Conservation (phyloP, 2,113 vertebrate species). For the Piaya cayana region DNA sequence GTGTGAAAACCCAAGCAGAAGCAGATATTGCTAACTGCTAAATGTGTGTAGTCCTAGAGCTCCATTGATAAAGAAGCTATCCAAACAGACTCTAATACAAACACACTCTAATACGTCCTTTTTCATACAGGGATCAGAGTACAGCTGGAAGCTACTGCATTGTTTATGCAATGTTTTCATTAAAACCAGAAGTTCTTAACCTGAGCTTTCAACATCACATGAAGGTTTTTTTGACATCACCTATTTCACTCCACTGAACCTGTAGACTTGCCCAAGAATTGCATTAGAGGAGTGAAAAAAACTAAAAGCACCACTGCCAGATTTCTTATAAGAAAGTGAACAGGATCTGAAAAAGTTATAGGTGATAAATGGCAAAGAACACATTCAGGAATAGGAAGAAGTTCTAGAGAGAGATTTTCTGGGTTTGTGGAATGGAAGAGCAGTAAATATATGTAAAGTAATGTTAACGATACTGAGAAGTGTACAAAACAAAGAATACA, state of each 20-base stretch:
- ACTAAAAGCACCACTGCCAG: background rate
- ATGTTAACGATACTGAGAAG: background rate
- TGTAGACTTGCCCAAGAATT: background rate
- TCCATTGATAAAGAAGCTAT: background rate
- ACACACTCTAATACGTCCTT: background rate
- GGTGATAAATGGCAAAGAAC: background rate
- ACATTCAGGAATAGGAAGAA: background rate
- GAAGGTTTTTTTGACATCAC: background rate
- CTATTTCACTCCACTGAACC: background rate
- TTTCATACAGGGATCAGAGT: background rate
- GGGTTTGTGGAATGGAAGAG: background rate
- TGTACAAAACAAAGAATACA: background rate
- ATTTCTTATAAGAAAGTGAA: background rate
- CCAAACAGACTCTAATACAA: background rate
- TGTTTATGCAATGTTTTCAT: background rate
- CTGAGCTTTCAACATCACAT: background rate
- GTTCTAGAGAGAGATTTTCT: background rate
- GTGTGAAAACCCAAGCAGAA: background rate
- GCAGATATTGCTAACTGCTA: background rate
- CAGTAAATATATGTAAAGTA: background rate
- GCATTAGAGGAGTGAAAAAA: background rate
- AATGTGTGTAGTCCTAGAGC: background rate
- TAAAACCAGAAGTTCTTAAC: background rate
- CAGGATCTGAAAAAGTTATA: background rate
- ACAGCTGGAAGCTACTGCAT: background rate